These are phyloP conservation scores for Axinella damicornis DNA, from an alignment of 37 sponge, comb jelly and placozoan genomes.

Conservation along the genomic window DNA sequence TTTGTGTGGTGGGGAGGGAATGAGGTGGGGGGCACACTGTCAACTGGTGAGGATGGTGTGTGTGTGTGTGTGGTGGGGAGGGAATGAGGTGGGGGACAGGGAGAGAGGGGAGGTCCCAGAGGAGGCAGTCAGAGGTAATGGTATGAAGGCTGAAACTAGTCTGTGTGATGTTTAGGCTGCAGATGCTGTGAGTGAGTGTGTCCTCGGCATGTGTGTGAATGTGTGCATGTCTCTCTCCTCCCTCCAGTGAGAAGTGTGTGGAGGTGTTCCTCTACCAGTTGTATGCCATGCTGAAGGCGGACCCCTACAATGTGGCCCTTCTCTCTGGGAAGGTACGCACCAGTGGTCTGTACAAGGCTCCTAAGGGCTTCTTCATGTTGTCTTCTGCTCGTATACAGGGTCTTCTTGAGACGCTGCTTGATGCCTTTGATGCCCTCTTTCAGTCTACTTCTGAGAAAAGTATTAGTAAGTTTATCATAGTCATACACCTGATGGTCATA, in stretches of 20 bases:
- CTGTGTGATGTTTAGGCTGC: too few relatives aligned
- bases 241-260: conserved; percentile 58
- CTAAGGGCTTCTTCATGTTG: too few relatives aligned
- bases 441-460: conserved; percentile 48
- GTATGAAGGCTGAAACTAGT: too few relatives aligned
- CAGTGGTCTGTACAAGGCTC: too few relatives aligned
- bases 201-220: not conserved
- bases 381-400: conserved; percentile 14
- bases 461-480: conserved; percentile 60
- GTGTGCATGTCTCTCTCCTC: not conserved
- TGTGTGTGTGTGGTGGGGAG: too few relatives aligned
- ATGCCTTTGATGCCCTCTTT: conserved; percentile 51
- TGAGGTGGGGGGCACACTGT: too few relatives aligned
- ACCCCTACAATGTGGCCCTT: conserved; percentile 39
- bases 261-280: conserved; percentile 66
- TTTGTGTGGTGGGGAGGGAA: too few relatives aligned
- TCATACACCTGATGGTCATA: too few relatives aligned
- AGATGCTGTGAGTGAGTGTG: not conserved
- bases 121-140: too few relatives aligned
- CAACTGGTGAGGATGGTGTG: too few relatives aligned
- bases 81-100: too few relatives aligned
- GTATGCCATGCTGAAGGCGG: conserved; percentile 51
- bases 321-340: conserved; percentile 64
- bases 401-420: conserved; percentile 46
- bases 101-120: too few relatives aligned